Conservation (phyloP, 2,113 vertebrate genomes). For the Taxidea taxus region DNA sequence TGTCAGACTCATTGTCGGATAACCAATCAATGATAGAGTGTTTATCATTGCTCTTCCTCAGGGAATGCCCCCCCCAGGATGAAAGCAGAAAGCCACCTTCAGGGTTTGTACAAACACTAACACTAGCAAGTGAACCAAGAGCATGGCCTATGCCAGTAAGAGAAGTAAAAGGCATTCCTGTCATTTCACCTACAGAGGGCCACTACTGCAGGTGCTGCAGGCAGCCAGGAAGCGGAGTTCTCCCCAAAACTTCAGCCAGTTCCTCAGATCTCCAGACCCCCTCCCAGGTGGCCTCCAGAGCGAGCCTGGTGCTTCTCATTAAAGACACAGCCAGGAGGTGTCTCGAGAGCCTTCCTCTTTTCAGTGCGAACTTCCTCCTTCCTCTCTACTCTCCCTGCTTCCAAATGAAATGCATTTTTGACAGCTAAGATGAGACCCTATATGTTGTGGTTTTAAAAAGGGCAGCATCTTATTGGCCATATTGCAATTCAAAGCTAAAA, state of each 20-base stretch:
- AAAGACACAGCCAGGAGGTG: not conserved
- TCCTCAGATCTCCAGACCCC: not conserved
- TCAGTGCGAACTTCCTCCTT: constrained; percentile 23
- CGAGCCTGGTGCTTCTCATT: constrained; percentile 17
- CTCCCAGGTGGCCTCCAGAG: not conserved
- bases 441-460: not conserved
- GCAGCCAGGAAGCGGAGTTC: not conserved
- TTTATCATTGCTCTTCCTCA: not conserved
- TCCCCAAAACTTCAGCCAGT: not conserved
- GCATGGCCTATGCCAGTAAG: not conserved
- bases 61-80: not conserved
- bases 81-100: not conserved
- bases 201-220: not conserved
- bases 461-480: not conserved
- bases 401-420: constrained; percentile 3
- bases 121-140: not conserved
- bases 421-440: not conserved
- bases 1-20: not conserved
- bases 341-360: not conserved
- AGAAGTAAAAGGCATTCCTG: constrained; percentile 50
- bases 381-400: not conserved
- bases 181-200: not conserved
- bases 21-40: not conserved
- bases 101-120: constrained; percentile 8
- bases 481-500: not conserved